Evolutionary conservation across 2,113 vertebrate genomes (phyloP), one percentile per base, ranked within the genome.

Genomic region (Laterallus jamaicensis): DNA sequence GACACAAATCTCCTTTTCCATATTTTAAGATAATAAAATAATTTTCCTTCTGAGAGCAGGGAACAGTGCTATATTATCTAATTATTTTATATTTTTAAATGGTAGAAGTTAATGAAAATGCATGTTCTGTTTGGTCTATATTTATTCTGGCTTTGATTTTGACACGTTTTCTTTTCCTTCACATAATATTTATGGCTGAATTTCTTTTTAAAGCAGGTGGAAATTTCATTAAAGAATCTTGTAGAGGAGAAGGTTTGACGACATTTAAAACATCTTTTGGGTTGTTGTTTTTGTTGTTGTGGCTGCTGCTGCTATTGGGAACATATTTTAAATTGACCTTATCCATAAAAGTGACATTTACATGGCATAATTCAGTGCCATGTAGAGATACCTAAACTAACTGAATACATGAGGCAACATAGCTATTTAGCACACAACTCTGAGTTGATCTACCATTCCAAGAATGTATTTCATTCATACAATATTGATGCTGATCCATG

Each of bases 301-400:
- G 32, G 68, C 32, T 66, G 92, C 70, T 60, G 60, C 42, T 52
- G 60, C 86, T 91, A 60, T 35, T 93, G 9, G 68, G 86, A 92
- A 89, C 77, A 79, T 75, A 87, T 92, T 95, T 95, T 93, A 95
- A 95, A 93, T 91, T 95, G 95, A 96, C 95, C 93, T 95, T 96
- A 95, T 95, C 91, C 81, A 95, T 95, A 95, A 95, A 97, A 96
- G 58, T 95, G 94, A 91, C 93, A 93, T 91, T 93, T 95, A 96
- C 91, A 85, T 84, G 81, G 74, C 83, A 62, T 87, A 94, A 93
- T 84, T 92, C 81, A 50, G 81, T 79, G 86, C 73, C 82, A 39
- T 59, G 69, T 12, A 84, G 76, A 95, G 80, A 93, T 82, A 79
- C 20, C 54, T 73, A 39, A 82, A 68, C 81, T 76, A 40, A 31